Evolutionary conservation across 1,140 invertebrate genomes (phyloP).

Genomic region (Anagrus nilaparvatae): DNA sequence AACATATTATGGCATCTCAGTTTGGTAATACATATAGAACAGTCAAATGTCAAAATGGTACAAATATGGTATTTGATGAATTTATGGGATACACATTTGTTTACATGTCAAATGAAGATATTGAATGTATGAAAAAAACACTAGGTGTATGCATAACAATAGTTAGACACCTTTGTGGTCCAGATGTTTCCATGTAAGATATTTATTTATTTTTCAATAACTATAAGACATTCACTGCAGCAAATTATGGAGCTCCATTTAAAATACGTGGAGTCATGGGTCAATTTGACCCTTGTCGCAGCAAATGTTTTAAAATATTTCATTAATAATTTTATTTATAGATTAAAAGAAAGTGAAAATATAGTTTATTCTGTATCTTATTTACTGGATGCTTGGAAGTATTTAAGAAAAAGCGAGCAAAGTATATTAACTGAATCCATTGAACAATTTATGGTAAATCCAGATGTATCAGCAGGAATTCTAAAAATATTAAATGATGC

Average conservation of each 20-base stretch:
- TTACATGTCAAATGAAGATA: constrained; percentile 46
- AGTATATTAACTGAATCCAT: constrained; percentile 59
- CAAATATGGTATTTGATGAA: constrained; percentile 73
- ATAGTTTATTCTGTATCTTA: constrained; percentile 44
- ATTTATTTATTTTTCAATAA: constrained; percentile 6
- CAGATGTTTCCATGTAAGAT: constrained; percentile 55
- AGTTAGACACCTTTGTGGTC: constrained; percentile 54
- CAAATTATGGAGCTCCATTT: too few species aligned
- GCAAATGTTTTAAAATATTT: not conserved
- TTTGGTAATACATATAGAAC: constrained; percentile 79
- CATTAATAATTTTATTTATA: constrained; percentile 37
- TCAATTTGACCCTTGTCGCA: too few species aligned
- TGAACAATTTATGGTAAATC: constrained; percentile 62
- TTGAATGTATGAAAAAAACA: constrained; percentile 48
- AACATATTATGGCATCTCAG: constrained; percentile 73
- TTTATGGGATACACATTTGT: constrained; percentile 63
- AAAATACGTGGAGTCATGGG: too few species aligned
- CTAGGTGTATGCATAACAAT: constrained; percentile 53
- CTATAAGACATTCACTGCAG: too few species aligned
- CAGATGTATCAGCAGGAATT: constrained; percentile 54
- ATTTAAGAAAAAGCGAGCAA: constrained; percentile 47
- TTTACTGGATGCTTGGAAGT: constrained; percentile 50
- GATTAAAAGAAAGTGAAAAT: constrained; percentile 47
- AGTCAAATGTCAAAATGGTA: constrained; percentile 69
- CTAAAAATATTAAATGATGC: constrained; percentile 54